Percentiles rank a stretch among this genome's conserved stretches.
phyloP scores from a whole-genome alignment of 1,140 invertebrate genomes.

The Oryctes rhinoceros region DNA sequence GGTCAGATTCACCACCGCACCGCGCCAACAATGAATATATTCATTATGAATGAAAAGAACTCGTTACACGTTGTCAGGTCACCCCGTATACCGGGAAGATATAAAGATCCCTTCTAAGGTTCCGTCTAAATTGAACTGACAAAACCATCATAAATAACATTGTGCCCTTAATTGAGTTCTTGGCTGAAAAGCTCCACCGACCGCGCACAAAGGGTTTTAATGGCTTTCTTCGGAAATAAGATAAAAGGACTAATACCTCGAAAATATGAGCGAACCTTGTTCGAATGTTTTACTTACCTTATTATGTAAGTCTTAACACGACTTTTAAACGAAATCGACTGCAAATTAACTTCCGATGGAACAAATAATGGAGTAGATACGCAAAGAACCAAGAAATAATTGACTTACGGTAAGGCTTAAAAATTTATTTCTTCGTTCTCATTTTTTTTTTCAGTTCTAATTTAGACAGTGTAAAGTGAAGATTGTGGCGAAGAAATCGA shows the following conservation, averaged over 20 bases:
- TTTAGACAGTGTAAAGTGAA: no score
- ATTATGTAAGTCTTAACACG: not conserved
- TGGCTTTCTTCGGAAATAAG: conserved; percentile 26
- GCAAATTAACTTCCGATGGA: no score
- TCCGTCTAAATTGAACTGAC: conserved; percentile 2
- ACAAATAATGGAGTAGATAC: no score
- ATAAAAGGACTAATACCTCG: conserved; percentile 11
- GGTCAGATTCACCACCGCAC: not conserved
- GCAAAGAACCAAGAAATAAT: no score
- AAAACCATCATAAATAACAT: conserved; percentile 28
- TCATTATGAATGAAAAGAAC: conserved; percentile 23
- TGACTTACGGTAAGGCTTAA: no score
- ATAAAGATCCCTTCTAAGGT: conserved; percentile 25
- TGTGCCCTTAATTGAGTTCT: conserved; percentile 14
- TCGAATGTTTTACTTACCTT: not conserved
- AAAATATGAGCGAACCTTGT: not conserved
- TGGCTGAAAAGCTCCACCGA: conserved; percentile 8
- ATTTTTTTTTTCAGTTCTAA: no score
- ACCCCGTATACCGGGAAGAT: not conserved
- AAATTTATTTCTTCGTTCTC: no score
- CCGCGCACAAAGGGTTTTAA: not conserved
- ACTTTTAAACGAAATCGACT: not conserved
- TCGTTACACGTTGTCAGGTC: conserved; percentile 22
- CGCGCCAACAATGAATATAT: not conserved
- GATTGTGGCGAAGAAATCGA: no score